Evolutionary conservation across 2,113 vertebrate genomes (phyloP), one percentile per base, ranked within the genome.

Genomic region (Formicarius rufipectus): DNA sequence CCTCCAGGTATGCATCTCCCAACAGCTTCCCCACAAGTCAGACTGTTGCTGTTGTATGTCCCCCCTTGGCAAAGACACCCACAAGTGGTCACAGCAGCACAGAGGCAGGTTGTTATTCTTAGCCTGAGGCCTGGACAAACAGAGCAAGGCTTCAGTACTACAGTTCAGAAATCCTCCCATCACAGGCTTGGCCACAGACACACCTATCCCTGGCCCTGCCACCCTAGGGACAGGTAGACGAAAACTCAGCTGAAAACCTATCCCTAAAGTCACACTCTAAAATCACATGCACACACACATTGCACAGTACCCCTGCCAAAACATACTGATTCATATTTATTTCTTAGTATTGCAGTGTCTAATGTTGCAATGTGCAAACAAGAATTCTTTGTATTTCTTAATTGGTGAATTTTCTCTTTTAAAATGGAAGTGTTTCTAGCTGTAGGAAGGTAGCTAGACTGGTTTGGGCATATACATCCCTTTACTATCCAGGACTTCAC

Each of bases 121-220:
- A 50, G 17, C 18, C 59, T 50, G 30, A 39, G 8, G 23, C 28
- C 59, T 6, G 3, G 28, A 42, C 39, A 89, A 89, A 64, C 13
- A 77, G 35, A 86, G 28, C 28, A 69, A 37, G 20, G 12, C n/a
- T 81, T 81, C 76, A 56, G 18, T 18, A 23, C 18, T 58, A 66
- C 28, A 22, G 21, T 62, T 64, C 74, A 23, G 24, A 74, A 87
- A 73, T 19, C 24, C 12, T 60, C 15, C 28, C 13, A 18, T 25
- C 9, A 0, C 17, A 62, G 4, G 7, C 4, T 62, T 37, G 3
- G 39, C 40, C 7, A 4, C 27, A 72, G 16, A 27, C 7, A 5
- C 11, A 21, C 2, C 0, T 30, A 31, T 31, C 20, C 18, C 81
- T 55, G 66, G 42, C 52, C 39, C 40, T 76, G 44, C 9, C n/a